Conservation (phyloP, 2,888 invertebrate species). For the Xanthostigma xanthostigma region DNA sequence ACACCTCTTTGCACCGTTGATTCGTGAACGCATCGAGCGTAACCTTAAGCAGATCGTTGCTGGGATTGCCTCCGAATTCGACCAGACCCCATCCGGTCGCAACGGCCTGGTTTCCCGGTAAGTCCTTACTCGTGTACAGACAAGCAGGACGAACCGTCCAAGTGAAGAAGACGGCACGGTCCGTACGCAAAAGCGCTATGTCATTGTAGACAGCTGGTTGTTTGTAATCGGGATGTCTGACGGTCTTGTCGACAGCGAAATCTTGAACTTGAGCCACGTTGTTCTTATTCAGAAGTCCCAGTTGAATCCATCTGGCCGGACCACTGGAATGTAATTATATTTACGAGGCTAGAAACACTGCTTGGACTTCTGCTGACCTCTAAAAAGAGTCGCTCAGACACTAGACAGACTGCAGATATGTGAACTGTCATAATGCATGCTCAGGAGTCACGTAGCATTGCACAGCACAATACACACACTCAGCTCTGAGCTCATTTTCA, state of each 20-base stretch:
- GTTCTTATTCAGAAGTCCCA: background rate
- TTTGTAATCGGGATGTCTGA: slow-evolving; percentile 24
- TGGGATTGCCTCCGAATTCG: slow-evolving; percentile 13
- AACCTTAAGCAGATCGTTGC: slow-evolving; percentile 30
- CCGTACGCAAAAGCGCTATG: slow-evolving; percentile 29
- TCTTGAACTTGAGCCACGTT: slow-evolving; percentile 7
- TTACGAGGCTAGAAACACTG: too few species aligned
- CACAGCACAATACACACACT: too few species aligned
- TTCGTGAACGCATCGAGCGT: slow-evolving; percentile 22
- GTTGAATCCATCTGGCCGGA: background rate
- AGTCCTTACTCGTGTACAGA: slow-evolving; percentile 21
- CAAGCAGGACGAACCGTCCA: slow-evolving; percentile 9
- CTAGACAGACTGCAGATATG: too few species aligned
- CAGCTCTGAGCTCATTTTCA: too few species aligned
- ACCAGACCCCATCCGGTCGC: slow-evolving; percentile 38
- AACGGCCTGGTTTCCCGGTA: slow-evolving; percentile 26
- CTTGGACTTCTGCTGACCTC: too few species aligned
- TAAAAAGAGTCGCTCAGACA: too few species aligned
- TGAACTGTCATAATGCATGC: too few species aligned
- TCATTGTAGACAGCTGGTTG: slow-evolving; percentile 29
- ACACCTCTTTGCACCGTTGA: slow-evolving; percentile 20
- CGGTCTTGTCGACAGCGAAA: slow-evolving; percentile 12
- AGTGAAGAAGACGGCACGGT: slow-evolving; percentile 18
- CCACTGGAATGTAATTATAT: too few species aligned
- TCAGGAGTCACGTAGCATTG: too few species aligned